phyloP scores from a whole-genome alignment of 2,797 vertebrate species.

The Myripristis jacobus region DNA sequence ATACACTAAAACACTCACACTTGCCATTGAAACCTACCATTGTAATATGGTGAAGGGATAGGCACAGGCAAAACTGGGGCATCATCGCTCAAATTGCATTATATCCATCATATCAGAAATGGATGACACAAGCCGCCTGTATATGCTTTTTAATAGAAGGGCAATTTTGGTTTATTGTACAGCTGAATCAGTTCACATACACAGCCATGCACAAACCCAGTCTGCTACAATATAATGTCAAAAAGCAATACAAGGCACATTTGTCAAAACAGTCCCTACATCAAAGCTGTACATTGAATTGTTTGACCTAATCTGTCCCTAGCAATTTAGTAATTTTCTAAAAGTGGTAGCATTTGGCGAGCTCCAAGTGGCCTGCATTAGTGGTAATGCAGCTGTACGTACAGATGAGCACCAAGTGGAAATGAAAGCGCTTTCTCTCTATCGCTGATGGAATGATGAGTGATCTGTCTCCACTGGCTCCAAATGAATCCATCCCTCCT shows the following conservation, averaged over 20 bases:
- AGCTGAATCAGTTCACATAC: too few relatives aligned
- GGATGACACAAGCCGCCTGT: not conserved
- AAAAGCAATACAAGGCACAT: not conserved
- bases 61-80: too few relatives aligned
- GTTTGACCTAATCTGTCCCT: constrained; percentile 8
- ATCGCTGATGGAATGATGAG: constrained; percentile 55
- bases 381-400: constrained; percentile 38
- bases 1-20: too few relatives aligned
- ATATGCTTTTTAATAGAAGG: not conserved
- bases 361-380: constrained; percentile 1
- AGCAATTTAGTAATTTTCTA: constrained; percentile 17
- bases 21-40: too few relatives aligned
- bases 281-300: constrained; percentile 6
- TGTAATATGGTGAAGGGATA: too few relatives aligned
- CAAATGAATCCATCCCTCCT: constrained; percentile 57
- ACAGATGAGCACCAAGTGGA: constrained; percentile 28
- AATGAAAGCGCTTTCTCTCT: constrained; percentile 45
- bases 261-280: not conserved
- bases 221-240: not conserved
- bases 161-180: not conserved
- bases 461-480: constrained; percentile 42
- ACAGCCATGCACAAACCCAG: not conserved
- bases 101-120: not conserved
- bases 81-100: not conserved
- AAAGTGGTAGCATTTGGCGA: not conserved